Conservation (phyloP, 2,888 invertebrate species). For the Eulithis testata region DNA sequence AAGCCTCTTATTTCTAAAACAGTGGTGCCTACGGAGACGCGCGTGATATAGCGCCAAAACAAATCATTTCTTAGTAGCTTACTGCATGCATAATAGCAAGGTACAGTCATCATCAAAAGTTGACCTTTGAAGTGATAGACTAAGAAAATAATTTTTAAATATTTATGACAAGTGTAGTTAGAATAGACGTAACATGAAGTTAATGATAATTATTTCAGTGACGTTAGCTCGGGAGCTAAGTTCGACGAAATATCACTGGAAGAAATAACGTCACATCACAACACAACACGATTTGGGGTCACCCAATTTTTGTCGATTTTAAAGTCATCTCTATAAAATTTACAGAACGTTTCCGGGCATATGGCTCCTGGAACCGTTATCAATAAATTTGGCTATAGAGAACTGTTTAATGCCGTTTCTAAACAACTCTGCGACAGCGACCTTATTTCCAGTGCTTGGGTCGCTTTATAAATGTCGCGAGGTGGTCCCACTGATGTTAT, state of each 20-base stretch:
- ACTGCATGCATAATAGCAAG: no score
- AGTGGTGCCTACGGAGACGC: not conserved
- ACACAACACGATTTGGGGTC: no score
- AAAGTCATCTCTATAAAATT: not conserved
- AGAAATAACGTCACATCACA: not conserved
- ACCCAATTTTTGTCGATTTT: not conserved
- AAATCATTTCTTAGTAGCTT: no score
- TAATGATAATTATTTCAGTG: no score
- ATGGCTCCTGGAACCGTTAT: not conserved
- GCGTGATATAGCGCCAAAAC: not conserved
- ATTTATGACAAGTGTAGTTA: no score
- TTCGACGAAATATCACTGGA: not conserved
- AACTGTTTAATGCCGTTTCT: constrained; percentile 15
- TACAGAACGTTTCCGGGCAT: not conserved
- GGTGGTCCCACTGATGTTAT: constrained; percentile 44
- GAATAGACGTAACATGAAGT: no score
- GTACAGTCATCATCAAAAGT: no score
- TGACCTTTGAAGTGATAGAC: no score
- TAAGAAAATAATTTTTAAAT: no score
- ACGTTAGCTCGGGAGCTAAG: no score
- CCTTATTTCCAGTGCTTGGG: constrained; percentile 27
- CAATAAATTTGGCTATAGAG: constrained; percentile 7
- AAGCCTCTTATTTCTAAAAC: not conserved
- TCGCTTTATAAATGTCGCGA: constrained; percentile 28
- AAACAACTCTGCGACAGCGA: constrained; percentile 10